phyloP scores from a whole-genome alignment of 2,888 invertebrate genomes.

The Synanthedon vespiformis region DNA sequence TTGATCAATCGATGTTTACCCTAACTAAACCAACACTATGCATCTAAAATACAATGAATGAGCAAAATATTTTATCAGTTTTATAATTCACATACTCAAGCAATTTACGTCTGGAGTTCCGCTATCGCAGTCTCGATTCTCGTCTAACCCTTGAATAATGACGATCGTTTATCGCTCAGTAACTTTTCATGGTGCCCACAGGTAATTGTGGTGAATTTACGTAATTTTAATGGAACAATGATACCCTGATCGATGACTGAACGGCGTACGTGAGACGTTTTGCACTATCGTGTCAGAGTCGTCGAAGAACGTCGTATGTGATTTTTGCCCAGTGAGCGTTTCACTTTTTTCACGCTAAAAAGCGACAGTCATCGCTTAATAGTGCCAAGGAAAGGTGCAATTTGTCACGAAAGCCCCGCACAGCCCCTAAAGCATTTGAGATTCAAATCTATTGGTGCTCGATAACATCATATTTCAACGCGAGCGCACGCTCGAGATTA shows the following conservation, averaged over 20 bases:
- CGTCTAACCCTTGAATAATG: constrained; percentile 19
- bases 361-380: not conserved
- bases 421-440: constrained; percentile 34
- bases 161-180: constrained; percentile 19
- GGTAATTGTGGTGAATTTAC: constrained; percentile 27
- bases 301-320: constrained; percentile 5
- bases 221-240: constrained; percentile 32
- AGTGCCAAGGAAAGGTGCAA: constrained; percentile 1
- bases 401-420: constrained; percentile 9
- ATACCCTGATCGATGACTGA: constrained; percentile 25
- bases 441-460: constrained; percentile 37
- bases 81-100: not conserved
- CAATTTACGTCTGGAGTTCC: not conserved
- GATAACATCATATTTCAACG: constrained; percentile 36
- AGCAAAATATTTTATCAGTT: not conserved
- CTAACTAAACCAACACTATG: too few relatives aligned
- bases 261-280: constrained; percentile 11
- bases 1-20: too few relatives aligned
- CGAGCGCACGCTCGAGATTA: constrained; percentile 7
- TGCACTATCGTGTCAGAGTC: not conserved
- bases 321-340: not conserved
- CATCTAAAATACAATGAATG: too few relatives aligned
- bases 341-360: not conserved
- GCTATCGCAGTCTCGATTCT: not conserved
- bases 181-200: constrained; percentile 12